A percentile compares a stretch with the other conserved stretches of the same genome.
Evolutionary conservation across 2,888 invertebrate genomes (phyloP).

Genomic region (Hemithea aestivaria): DNA sequence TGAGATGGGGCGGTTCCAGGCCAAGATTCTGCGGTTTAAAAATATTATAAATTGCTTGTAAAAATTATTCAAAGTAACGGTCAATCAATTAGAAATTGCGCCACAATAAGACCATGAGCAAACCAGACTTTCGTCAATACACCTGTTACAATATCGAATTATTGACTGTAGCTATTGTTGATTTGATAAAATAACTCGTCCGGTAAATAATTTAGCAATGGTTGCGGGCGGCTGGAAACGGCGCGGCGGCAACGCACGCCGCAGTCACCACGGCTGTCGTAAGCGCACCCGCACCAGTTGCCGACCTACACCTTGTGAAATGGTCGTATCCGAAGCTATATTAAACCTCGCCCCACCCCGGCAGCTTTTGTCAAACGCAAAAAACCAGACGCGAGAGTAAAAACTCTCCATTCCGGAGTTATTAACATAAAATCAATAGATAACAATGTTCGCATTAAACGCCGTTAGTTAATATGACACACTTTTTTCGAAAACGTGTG

Average conservation of each 20-base stretch:
- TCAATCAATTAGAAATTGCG: slow-evolving; percentile 11
- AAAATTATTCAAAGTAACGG: slow-evolving; percentile 1
- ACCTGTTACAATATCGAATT: slow-evolving; percentile 55
- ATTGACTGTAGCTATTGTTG: slow-evolving; percentile 38
- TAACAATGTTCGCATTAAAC: slow-evolving; percentile 31
- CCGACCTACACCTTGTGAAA: slow-evolving; percentile 71
- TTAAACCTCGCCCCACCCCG: slow-evolving; percentile 63
- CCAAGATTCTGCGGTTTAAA: no score
- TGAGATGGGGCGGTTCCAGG: no score
- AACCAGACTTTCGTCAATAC: slow-evolving; percentile 43
- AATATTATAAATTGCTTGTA: no score
- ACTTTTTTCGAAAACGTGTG: slow-evolving; percentile 40
- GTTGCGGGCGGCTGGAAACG: no score
- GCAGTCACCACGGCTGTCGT: slow-evolving; percentile 48
- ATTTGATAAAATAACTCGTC: slow-evolving; percentile 58
- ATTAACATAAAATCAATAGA: slow-evolving; percentile 28
- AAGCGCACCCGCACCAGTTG: slow-evolving; percentile 57
- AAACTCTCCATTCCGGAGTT: slow-evolving; percentile 22
- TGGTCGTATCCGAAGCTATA: slow-evolving; percentile 76
- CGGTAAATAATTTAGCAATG: slow-evolving; percentile 64
- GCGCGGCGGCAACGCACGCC: slow-evolving; percentile 41
- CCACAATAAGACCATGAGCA: slow-evolving; percentile 26
- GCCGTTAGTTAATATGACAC: slow-evolving; percentile 59
- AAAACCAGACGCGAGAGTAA: slow-evolving; percentile 48
- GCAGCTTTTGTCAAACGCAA: slow-evolving; percentile 64